A percentile compares a stretch with the other conserved stretches of the same genome.
Conservation (phyloP, 2,888 invertebrate genomes). For the Caenorhabditis drosophilae region DNA sequence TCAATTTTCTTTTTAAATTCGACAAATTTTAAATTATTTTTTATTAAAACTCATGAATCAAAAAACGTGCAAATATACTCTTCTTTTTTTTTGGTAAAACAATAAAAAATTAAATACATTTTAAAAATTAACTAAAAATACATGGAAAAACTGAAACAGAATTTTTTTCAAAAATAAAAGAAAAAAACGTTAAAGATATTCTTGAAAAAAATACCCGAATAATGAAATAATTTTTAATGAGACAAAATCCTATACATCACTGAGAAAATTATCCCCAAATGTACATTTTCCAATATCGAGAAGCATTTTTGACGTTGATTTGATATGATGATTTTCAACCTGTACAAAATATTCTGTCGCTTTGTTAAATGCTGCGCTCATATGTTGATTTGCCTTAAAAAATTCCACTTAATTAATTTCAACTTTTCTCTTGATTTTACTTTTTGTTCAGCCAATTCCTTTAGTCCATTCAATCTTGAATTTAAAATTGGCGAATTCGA, state of each 20-base stretch:
- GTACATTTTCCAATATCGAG: constrained; percentile 24
- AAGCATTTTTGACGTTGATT: constrained; percentile 37
- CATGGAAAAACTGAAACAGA: too few species aligned
- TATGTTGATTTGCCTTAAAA: constrained; percentile 39
- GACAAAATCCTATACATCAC: constrained; percentile 41
- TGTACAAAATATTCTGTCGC: constrained; percentile 50
- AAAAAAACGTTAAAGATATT: too few species aligned
- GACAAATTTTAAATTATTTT: too few species aligned
- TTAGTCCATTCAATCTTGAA: constrained; percentile 52
- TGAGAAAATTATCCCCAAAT: constrained; percentile 38
- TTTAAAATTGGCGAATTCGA: constrained; percentile 55
- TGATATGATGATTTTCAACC: constrained; percentile 44
- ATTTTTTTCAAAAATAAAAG: too few species aligned
- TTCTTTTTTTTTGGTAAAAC: too few species aligned
- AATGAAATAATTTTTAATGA: too few species aligned
- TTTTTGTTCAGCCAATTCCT: constrained; percentile 51
- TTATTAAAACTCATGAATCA: too few species aligned
- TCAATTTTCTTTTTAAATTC: too few species aligned
- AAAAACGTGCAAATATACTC: too few species aligned
- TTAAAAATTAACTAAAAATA: too few species aligned
- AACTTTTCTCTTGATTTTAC: constrained; percentile 5
- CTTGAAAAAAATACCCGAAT: too few species aligned
- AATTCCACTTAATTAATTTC: not conserved
- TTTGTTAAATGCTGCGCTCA: constrained; percentile 42
- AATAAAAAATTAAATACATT: too few species aligned